Percentiles rank a stretch among this genome's conserved stretches.
Conservation (phyloP, 1,140 invertebrate genomes). For the Drosophila sucinea region DNA sequence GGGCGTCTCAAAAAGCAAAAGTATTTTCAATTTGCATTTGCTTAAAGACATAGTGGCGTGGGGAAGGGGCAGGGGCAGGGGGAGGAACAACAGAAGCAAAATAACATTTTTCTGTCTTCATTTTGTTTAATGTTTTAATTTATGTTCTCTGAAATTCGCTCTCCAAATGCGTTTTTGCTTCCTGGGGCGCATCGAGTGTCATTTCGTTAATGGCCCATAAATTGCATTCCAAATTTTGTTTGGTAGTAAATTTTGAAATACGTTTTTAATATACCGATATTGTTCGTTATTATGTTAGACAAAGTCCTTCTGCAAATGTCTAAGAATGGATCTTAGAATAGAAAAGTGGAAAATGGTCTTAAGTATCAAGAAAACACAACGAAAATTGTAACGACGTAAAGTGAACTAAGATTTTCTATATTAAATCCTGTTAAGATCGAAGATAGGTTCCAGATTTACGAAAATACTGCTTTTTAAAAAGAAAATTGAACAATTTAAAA, state of each 20-base stretch:
- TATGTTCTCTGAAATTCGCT: slow-evolving; percentile 55
- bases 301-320: no score
- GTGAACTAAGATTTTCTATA: no score
- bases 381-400: no score
- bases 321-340: no score
- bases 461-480: no score
- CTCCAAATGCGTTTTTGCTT: slow-evolving; percentile 19
- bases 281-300: no score
- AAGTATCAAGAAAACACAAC: no score
- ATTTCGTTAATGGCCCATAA: slow-evolving; percentile 76
- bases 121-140: slow-evolving; percentile 70
- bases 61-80: not conserved
- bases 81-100: not conserved
- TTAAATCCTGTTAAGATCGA: no score
- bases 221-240: slow-evolving; percentile 48
- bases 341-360: no score
- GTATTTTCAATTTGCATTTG: slow-evolving; percentile 66
- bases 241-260: not conserved
- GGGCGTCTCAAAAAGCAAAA: not conserved
- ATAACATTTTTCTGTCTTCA: not conserved
- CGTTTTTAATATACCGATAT: no score
- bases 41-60: not conserved
- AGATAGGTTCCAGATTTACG: no score
- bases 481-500: no score
- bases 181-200: slow-evolving; percentile 67